Evolutionary conservation across 2,797 vertebrate genomes (phyloP), one percentile per base, ranked within the genome.

Genomic region (Ptychadena robeensis): DNA sequence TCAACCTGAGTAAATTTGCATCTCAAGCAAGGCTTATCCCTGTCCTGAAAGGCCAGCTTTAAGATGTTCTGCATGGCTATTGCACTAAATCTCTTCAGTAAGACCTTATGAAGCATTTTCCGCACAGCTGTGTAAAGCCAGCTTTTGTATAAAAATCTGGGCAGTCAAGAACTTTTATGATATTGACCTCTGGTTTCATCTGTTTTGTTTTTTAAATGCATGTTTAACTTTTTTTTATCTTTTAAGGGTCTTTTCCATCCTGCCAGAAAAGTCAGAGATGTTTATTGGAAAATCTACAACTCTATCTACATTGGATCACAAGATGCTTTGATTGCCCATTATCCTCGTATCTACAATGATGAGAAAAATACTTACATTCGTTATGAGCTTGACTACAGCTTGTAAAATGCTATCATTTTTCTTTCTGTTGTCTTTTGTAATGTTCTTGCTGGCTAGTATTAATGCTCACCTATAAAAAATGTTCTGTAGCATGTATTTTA

Each of bases 221-320:
- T 22, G 15, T 53, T 53, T 22, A 53, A 5, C 1, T 53, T 57
- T 61, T 61, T 27, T 27, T 86, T 5, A 87, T 22, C 85, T 87
- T 80, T 68, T 6, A 86, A 99, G 98, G 98, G 98, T 85, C 92
- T 99, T 88, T 99, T 99, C 91, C 98, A 99, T 84, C 98, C 98
- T 28, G 98, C 98, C 87, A 93, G 98, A 82, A 99, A 99, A 91
- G 98, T 99, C 86, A 93, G 98, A 87, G 98, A 99, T 2, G 98
- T 99, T 15, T 99, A 99, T 88, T 99, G 98, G 98, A 99, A 99
- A 94, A 99, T 99, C 63, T 99, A 99, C 90, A 99, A 99, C 88
- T 98, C 97, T 12, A 99, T 99, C 90, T 99, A 99, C 91, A 99
- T 99, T 0, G 98, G 98, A 66, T 99, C 98, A 1, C 98, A 99